Base-by-base conservation (phyloP, 2,113 vertebrate species). In the Melanotaenia duboulayi region DNA sequence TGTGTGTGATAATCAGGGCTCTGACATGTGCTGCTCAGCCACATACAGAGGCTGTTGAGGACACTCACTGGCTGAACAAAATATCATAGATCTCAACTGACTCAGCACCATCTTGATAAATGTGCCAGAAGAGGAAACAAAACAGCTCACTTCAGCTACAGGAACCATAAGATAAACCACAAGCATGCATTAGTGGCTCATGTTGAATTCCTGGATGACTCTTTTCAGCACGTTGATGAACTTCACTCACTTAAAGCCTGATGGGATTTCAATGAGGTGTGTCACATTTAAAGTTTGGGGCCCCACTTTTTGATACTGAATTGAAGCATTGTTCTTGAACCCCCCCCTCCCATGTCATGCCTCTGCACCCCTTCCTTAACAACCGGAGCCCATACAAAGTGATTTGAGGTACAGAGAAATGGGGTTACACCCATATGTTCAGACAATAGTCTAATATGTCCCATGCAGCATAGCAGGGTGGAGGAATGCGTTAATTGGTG, bases 401-500 rank as follows among this genome's bases (percentile, higher is more conserved):
- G 28, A 4, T 28, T 28, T 3, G 28, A 28, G 28, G 60, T 64
- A 46, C 60, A 49, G 1, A 69, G 72, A 84, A 85, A 25, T 6
- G 65, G 35, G 84, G 62, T 48, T 20, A 69, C 73, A 65, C 39
- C 44, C 59, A 32, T 69, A 65, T 68, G 68, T 73, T 56, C 70
- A 72, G 39, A 61, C 76, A 62, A 72, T 13, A 25, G 46, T 51
- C 51, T 37, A n/a, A 66, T n/a, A 61, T 71, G 75, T 51, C 49
- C 22, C 0, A 2, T 44, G 25, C 50, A 58, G 65, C 50, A 22
- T 22, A 37, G 50, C 7, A 8, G 13, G 19, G 20, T 28, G 23
- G 24, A 76, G 79, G 86, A 90, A 81, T 90, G 83, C 66, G 80
- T 74, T 91, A 86, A 90, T 88, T 87, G 78, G 66, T 64, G 12